Base-by-base conservation (phyloP, 2,113 vertebrate species). In the Apaloderma vittatum region DNA sequence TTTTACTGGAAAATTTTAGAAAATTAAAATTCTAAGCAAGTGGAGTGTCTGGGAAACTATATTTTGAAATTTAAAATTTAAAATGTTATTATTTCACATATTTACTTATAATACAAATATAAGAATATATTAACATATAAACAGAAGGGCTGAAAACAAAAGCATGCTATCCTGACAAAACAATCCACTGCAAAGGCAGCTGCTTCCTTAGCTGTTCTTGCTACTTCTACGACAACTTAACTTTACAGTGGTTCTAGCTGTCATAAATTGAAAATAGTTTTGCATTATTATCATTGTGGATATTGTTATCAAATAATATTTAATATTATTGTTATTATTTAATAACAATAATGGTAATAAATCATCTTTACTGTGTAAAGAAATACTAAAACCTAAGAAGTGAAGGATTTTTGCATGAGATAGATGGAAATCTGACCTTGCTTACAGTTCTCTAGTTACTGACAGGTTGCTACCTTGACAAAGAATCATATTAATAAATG, bases 401-500 rank as follows among this genome's bases (percentile, higher is more conserved):
- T 26, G 58, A 80, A 30, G 9, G 27, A 40, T 40, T 84, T 96
- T 93, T 79, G 27, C 13, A 2, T 54, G 67, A 77, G 49, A 34
- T 4, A 30, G 26, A 58, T 23, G 37, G 51, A 78, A 92, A 72
- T 5, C 9, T 62, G 46, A 17, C 16, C 32, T 66, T 46, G 7
- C 26, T 54, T 62, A 8, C 48, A 77, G 4, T 73, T 90, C 27
- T 74, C 5, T 55, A 59, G 83, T 19, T 86, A 55, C 54, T 94
- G 94, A 77, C 75, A 80, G 40, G 55, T 57, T 61, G n/a, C 40
- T 88, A 49, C 58, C 54, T 82, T 93, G 75, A 51, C 75, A 92
- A 90, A 86, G 63, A 86, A 88, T 88, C 83, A 51, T 46, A 88
- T 94, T 88, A 93, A 93, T 85, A 83, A 80, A 66, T 54, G 26